Evolutionary conservation across 2,888 invertebrate genomes (phyloP), one percentile per base, ranked within the genome.

Genomic region (Athripsodes cinereus): DNA sequence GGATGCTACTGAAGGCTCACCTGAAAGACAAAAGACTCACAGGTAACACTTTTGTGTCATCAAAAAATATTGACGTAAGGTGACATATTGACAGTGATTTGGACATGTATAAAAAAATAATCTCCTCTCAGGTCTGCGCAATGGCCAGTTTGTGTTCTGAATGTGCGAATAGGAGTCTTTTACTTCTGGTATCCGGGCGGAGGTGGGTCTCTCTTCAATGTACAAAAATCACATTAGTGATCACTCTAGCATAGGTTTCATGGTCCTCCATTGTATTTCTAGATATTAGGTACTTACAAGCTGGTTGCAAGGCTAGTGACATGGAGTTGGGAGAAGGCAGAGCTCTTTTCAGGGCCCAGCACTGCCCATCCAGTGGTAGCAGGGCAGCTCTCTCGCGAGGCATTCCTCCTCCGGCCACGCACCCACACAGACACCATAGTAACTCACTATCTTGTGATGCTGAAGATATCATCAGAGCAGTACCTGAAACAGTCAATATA

Each of bases 321-420:
- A 77, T 66, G 11, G 69, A 67, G 1, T 69, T 66, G 2, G 66
- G 65, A 10, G 58, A 44, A 2, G 70, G 67, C 1, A 75, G 75
- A 55, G 79, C 65, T 5, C 76, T 71, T 0, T 75, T 74, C 67
- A 96, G 80, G 3, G 92, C 90, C 89, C 95, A 92, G 0, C 91
- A 91, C 6, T 89, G 87, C n/a, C 93, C 94, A 70, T 92, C 92
- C 1, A 96, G 75, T 22, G 86, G 83, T 46, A 90, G 73, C 60
- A 88, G 81, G 0, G 89, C 87, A 72, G 92, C 87, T 0, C 87
- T 86, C 71, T 92, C 92, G 64, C 86, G 74, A 65, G 77, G 76
- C 6, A 86, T 84, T 19, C 90, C 89, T 67, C 89, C 88, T 40
- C 89, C 71, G 70, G 88, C 83, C 59, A 82, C 5, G 69, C 68